Evolutionary conservation across 1,140 invertebrate species (phyloP).

Genomic region (Halictus rubicundus): DNA sequence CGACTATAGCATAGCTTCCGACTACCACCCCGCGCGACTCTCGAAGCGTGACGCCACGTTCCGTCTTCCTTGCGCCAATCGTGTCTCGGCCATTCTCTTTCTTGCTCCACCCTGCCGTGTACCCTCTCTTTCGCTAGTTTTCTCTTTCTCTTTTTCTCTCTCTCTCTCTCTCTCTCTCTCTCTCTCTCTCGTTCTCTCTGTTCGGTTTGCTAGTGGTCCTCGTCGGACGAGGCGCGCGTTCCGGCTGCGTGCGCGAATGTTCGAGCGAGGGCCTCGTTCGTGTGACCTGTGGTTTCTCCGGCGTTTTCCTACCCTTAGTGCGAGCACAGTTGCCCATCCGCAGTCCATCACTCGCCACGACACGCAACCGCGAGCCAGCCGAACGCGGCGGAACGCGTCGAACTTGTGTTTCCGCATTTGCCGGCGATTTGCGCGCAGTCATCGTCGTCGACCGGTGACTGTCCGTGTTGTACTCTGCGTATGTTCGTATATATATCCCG

Average conservation of each 20-base stretch:
- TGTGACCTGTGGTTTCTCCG: slow-evolving; percentile 74
- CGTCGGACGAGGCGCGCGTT: slow-evolving; percentile 23
- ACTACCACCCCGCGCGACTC: slow-evolving; percentile 57
- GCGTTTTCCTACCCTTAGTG: slow-evolving; percentile 71
- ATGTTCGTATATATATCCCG: too few relatives aligned
- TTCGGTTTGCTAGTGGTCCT: too few relatives aligned
- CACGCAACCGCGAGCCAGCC: slow-evolving; percentile 20
- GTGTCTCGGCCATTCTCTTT: slow-evolving; percentile 41
- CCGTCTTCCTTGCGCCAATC: slow-evolving; percentile 27
- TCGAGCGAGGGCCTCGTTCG: slow-evolving; percentile 52
- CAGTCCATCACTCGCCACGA: slow-evolving; percentile 62
- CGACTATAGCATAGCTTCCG: slow-evolving; percentile 17
- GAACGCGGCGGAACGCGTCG: too few relatives aligned
- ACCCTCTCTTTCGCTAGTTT: slow-evolving; percentile 3
- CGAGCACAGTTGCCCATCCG: slow-evolving; percentile 63
- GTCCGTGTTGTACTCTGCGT: too few relatives aligned
- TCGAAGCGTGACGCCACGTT: slow-evolving; percentile 56
- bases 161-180: slow-evolving; percentile 7
- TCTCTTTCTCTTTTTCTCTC: not conserved
- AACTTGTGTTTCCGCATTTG: too few relatives aligned
- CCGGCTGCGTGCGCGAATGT: slow-evolving; percentile 44
- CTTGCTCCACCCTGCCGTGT: not conserved
- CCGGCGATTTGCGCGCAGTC: too few relatives aligned
- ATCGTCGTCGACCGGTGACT: too few relatives aligned
- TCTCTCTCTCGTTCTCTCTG: not conserved